phyloP scores from a whole-genome alignment of 2,113 vertebrate species.

The Suricata suricatta region DNA sequence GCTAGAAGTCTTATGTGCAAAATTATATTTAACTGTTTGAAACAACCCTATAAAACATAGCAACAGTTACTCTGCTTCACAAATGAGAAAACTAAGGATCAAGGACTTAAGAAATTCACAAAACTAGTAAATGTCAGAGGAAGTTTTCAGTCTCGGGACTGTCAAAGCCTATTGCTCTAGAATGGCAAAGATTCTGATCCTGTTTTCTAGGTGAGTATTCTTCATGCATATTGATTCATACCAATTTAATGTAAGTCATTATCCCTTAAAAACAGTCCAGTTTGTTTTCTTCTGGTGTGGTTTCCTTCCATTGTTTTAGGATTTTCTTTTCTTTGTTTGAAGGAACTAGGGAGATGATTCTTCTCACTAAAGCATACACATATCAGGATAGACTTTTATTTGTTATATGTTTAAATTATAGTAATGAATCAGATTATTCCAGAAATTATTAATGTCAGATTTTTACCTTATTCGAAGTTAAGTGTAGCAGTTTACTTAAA shows the following conservation, averaged over 20 bases:
- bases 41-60: neutral
- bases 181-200: neutral
- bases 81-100: neutral
- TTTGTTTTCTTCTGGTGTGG: neutral
- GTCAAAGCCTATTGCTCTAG: neutral
- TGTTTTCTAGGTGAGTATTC: neutral
- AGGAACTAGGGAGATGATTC: neutral
- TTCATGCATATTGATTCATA: neutral
- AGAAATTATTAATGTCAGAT: neutral
- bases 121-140: neutral
- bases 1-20: neutral
- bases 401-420: neutral
- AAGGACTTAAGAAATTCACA: neutral
- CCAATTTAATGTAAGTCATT: neutral
- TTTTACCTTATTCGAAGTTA: neutral
- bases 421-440: neutral
- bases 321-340: neutral
- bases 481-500: slow-evolving; percentile 17
- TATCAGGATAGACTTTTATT: neutral
- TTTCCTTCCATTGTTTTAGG: neutral
- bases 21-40: neutral
- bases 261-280: neutral
- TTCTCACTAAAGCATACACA: neutral
- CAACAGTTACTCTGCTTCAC: neutral
- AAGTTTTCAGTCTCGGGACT: neutral